phyloP scores from a whole-genome alignment of 2,113 vertebrate genomes.

The Entomyzon cyanotis region DNA sequence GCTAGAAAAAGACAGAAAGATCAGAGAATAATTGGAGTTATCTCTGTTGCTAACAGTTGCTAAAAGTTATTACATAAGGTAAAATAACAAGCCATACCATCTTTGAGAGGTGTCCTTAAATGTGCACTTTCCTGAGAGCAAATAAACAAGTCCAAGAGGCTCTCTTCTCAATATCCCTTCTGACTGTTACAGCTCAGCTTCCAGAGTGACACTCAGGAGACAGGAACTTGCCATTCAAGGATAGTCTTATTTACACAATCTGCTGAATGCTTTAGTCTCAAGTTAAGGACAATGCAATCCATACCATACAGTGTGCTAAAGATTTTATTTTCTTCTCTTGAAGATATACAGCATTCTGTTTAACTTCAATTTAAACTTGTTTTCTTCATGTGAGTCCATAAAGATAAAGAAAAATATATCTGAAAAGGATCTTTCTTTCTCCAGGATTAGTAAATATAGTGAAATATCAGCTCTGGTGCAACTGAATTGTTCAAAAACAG shows the following conservation, averaged over 20 bases:
- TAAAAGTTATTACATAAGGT: neutral
- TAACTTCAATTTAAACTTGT: neutral
- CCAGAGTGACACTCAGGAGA: neutral
- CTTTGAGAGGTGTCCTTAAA: neutral
- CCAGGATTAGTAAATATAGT: neutral
- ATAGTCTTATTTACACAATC: neutral
- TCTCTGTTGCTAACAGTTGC: neutral
- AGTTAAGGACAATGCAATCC: neutral
- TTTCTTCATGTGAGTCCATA: neutral
- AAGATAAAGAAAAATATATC: neutral
- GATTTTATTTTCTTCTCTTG: neutral
- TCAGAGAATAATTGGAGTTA: neutral
- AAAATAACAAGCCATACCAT: neutral
- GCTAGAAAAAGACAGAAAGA: neutral
- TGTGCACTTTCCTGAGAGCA: neutral
- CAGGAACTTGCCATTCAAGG: neutral
- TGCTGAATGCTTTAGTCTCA: neutral
- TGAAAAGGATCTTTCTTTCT: neutral
- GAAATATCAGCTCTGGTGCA: neutral
- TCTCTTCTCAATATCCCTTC: neutral
- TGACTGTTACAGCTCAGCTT: neutral
- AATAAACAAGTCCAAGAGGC: neutral
- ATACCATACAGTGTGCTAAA: neutral
- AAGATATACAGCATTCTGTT: neutral
- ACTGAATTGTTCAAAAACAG: neutral